These are phyloP conservation scores for Corydoras sp. DNA, from an alignment of 2,113 vertebrate species.

Conservation along the genomic window DNA sequence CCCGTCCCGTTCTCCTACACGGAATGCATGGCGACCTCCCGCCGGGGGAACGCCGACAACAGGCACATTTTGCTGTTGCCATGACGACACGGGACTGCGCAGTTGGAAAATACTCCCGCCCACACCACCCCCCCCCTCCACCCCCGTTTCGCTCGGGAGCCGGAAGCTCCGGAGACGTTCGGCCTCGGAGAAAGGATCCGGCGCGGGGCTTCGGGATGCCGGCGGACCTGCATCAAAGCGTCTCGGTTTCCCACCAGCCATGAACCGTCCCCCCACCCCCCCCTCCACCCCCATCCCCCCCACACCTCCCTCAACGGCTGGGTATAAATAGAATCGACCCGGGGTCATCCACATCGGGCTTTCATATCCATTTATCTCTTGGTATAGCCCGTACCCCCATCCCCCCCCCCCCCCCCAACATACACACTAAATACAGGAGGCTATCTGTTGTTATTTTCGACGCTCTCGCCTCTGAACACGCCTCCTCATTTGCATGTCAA, in stretches of 20 bases:
- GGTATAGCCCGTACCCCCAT: conserved; percentile 37
- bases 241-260: no score
- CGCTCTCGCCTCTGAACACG: not conserved
- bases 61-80: not conserved
- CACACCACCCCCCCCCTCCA: no score
- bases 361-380: conserved; percentile 45
- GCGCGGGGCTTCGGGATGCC: no score
- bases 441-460: not conserved
- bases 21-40: not conserved
- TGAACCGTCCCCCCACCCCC: no score
- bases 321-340: conserved; percentile 44
- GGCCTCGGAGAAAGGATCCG: no score
- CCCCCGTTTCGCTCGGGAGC: not conserved
- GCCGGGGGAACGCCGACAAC: not conserved
- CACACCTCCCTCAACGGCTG: not conserved
- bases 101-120: not conserved
- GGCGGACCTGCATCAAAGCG: no score
- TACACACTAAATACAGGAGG: conserved; percentile 25
- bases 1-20: not conserved
- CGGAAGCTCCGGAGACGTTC: not conserved
- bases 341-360: conserved; percentile 37
- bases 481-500: not conserved
- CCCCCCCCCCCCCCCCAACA: conserved; percentile 10
- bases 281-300: no score
- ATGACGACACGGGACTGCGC: conserved; percentile 10